Evolutionary conservation across 2,888 invertebrate species (phyloP), one percentile per base, ranked within the genome.

Genomic region (Venustoraphidia nigricollis): DNA sequence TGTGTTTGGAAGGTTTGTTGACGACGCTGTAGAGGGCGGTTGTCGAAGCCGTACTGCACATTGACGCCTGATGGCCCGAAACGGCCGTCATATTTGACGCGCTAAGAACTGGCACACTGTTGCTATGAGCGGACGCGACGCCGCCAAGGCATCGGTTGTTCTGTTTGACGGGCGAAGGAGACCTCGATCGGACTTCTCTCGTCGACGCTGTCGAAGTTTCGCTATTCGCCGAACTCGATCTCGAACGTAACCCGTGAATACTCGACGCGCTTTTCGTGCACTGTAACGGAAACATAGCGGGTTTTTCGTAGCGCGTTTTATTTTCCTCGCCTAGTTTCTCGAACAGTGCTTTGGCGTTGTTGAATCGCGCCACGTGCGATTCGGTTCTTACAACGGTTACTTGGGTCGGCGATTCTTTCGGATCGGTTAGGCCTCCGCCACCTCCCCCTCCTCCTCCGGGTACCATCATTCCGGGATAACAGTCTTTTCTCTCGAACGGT

Each of bases 301-400:
- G 36, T 9, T 11, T 41, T 46, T 49, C 45, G 37, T 53, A 53
- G 45, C 57, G 38, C 72, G 54, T 66, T 66, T 56, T 70, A 70
- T 55, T 77, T 64, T 86, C 82, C 65, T 84, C 76, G 57, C 89
- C 83, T 54, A 93, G 72, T 62, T 91, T 91, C 66, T 93, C 92
- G 65, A 93, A 93, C 49, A 93, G 73, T 40, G 93, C 92, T 53
- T 91, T 75, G 3, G 92, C 92, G 66, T 86, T 90, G 66, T 93
- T 91, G 65, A 92, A 92, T 52, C 89, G 72, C n/a, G 90, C 84
- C 59, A 89, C 79, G 64, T 91, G 91, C 59, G 89, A 89, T 68
- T 91, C 89, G 13, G 89, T 88, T 53, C 91, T 75, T 51, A 85
- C 86, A 42, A 88, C 85, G 10, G 83, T 81, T 38, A 82, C 83